phyloP scores from a whole-genome alignment of 2,797 vertebrate species.

The Sebastes hubbsi region DNA sequence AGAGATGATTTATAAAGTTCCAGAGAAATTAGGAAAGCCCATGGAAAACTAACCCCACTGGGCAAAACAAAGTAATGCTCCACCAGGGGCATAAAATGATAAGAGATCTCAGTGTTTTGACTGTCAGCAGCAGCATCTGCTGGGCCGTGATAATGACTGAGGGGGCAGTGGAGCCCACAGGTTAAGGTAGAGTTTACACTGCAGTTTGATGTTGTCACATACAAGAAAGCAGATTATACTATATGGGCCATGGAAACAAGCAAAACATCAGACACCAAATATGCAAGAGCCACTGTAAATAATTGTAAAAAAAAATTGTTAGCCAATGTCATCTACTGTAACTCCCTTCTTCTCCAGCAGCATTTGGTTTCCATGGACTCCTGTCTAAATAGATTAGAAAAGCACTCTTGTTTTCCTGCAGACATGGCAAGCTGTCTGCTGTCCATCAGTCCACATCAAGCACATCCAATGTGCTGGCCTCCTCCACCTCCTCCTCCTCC shows the following conservation, averaged over 20 bases:
- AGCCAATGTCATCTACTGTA: conserved; percentile 8
- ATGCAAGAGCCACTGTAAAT: background rate
- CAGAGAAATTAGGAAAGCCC: conserved; percentile 1
- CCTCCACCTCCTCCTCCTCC: conserved; percentile 24
- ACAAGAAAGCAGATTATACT: conserved; percentile 37
- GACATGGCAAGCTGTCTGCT: conserved; percentile 70
- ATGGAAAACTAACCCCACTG: background rate
- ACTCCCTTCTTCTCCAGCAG: conserved; percentile 20
- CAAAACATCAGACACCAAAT: conserved; percentile 23
- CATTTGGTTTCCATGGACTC: conserved; percentile 60
- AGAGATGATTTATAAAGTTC: conserved; percentile 46
- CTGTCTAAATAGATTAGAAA: conserved; percentile 53
- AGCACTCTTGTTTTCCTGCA: conserved; percentile 53
- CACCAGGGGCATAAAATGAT: conserved; percentile 30
- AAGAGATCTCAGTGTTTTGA: conserved; percentile 64
- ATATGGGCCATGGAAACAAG: conserved; percentile 20
- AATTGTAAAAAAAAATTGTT: background rate
- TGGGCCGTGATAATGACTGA: conserved; percentile 37
- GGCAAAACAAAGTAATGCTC: conserved; percentile 17
- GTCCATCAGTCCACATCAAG: conserved; percentile 74
- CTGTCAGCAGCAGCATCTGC: conserved; percentile 62
- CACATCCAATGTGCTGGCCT: conserved; percentile 57
- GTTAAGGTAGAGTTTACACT: conserved; percentile 54
- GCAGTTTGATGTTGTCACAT: conserved; percentile 54
- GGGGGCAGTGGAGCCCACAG: conserved; percentile 31